Evolutionary conservation across 2,888 invertebrate genomes (phyloP).

Genomic region (Plagiodera versicolora): DNA sequence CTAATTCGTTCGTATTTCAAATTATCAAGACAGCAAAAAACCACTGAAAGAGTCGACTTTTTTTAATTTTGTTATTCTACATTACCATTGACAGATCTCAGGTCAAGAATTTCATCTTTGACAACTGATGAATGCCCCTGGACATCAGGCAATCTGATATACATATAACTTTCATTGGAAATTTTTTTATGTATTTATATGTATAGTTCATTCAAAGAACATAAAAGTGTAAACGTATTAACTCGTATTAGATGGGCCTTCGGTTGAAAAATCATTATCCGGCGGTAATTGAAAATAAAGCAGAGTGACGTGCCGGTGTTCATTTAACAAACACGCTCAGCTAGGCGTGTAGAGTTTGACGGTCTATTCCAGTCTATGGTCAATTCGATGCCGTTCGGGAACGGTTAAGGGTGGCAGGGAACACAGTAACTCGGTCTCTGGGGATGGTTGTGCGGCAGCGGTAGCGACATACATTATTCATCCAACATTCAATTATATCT

Average conservation of each 20-base stretch:
- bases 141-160: no score
- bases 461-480: constrained; percentile 53
- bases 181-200: no score
- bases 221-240: background rate
- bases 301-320: constrained; percentile 45
- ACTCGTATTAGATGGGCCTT: background rate
- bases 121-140: no score
- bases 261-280: constrained; percentile 33
- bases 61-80: no score
- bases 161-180: no score
- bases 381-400: constrained; percentile 34
- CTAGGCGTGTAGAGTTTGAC: constrained; percentile 47
- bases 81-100: no score
- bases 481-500: constrained; percentile 55
- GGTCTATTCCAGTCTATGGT: constrained; percentile 45
- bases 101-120: no score
- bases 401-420: constrained; percentile 37
- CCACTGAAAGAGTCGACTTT: no score
- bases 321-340: constrained; percentile 51
- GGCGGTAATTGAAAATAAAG: constrained; percentile 45
- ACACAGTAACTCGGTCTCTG: constrained; percentile 48
- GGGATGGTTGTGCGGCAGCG: constrained; percentile 45
- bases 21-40: no score
- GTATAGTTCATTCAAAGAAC: no score
- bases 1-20: no score